Evolutionary conservation across 2,888 invertebrate genomes (phyloP), one percentile per base, ranked within the genome.

Genomic region (Eristalinus aeneus): DNA sequence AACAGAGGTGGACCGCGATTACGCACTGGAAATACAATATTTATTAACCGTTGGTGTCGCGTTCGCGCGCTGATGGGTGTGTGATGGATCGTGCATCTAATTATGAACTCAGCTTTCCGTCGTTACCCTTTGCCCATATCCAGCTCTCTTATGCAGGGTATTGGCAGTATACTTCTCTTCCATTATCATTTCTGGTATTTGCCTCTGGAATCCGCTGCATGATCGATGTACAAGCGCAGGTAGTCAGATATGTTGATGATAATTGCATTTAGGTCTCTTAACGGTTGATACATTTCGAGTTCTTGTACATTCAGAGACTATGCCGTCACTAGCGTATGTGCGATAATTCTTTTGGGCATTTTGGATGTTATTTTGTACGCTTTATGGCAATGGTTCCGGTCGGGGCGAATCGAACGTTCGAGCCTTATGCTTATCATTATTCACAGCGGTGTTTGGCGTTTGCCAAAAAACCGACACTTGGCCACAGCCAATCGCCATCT

Each of bases 11-110:
- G 73, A 10, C 11, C 23, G 39, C 39, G 22, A 20, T 9, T 10
- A 11, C 73, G 75, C 32, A 60, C 54, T 74, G 63, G 64, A 53
- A 72, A 61, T 75, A 64, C 76, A 61, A 69, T 86, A 73, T 80
- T 81, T 73, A 72, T 80, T 80, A 85, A 80, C 80, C 20, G 80
- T 85, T 80, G 72, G 76, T 77, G 73, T 73, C 73, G 76, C 56
- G 81, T 77, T 8, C 16, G 16, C 16, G 46, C 46, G 23, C 20
- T 67, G 56, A 73, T 81, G 72, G 77, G 65, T 71, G 82, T 77
- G 77, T 61, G 73, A 77, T 74, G 61, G 74, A 76, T 77, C 71
- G 73, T 77, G 85, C 76, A 85, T 85, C 81, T 81, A 81, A 85
- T 85, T 85, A 81, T 76, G 68, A 81, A 12, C 53, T 8, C 53